Conservation (phyloP, 2,113 vertebrate genomes). For the Salvelinus alpinus region DNA sequence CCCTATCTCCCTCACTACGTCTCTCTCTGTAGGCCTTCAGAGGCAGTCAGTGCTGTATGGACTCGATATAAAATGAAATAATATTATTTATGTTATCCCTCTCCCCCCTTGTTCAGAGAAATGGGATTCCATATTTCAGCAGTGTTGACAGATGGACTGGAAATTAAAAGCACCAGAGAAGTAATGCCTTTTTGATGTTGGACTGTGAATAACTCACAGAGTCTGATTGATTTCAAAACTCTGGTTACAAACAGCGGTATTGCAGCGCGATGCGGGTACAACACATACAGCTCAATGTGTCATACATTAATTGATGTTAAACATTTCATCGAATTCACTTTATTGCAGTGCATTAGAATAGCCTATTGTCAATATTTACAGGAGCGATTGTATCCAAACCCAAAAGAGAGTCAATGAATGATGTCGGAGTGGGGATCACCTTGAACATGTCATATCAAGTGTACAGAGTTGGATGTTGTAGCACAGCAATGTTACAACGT, state of each 20-base stretch:
- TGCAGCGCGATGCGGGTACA: constrained; percentile 50
- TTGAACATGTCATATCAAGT: constrained; percentile 27
- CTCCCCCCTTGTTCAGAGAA: constrained; percentile 77
- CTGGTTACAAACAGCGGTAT: constrained; percentile 57
- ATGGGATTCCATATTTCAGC: constrained; percentile 79
- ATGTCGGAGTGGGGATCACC: constrained; percentile 52
- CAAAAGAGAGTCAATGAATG: constrained; percentile 49
- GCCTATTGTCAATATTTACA: constrained; percentile 48
- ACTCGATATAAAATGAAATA: constrained; percentile 66
- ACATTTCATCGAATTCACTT: constrained; percentile 33
- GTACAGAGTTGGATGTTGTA: constrained; percentile 20
- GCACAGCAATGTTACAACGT: constrained; percentile 35
- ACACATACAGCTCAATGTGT: constrained; percentile 48
- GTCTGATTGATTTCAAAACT: constrained; percentile 77
- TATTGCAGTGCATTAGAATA: constrained; percentile 54
- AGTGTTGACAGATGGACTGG: constrained; percentile 75
- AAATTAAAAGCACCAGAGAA: constrained; percentile 79
- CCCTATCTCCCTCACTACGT: constrained; percentile 35
- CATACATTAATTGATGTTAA: constrained; percentile 51
- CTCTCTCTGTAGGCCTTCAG: constrained; percentile 35
- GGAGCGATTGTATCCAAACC: constrained; percentile 54
- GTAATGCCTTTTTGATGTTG: constrained; percentile 79
- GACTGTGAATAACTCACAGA: constrained; percentile 66
- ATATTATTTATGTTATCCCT: constrained; percentile 77
- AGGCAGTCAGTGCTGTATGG: constrained; percentile 33